Percentiles rank a stretch among this genome's conserved stretches.
These are phyloP conservation scores for Synergus itoensis DNA, from an alignment of 2,888 invertebrate species.

Conservation along the genomic window DNA sequence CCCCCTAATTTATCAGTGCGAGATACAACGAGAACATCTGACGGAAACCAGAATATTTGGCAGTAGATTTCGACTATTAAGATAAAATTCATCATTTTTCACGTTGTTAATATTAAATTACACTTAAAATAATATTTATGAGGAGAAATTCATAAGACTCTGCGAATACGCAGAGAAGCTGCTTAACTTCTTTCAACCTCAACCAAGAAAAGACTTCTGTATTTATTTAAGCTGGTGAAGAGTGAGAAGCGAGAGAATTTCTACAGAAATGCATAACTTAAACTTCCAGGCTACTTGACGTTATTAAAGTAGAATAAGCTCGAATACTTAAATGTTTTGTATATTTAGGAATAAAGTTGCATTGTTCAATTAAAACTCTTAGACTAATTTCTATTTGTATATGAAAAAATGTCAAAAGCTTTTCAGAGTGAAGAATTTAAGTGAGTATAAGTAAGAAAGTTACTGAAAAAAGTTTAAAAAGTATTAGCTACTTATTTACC, in stretches of 20 bases:
- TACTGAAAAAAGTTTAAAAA: background rate
- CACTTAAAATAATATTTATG: background rate
- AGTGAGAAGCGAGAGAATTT: slow-evolving; percentile 2
- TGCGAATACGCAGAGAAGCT: slow-evolving; percentile 7
- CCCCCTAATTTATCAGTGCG: slow-evolving; percentile 33
- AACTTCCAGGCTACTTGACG: background rate
- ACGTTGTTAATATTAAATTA: background rate
- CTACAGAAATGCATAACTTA: background rate
- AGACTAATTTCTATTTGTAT: background rate
- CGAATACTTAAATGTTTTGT: background rate
- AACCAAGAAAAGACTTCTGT: slow-evolving; percentile 7
- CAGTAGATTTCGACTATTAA: background rate
- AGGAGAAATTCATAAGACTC: background rate
- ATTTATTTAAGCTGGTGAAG: slow-evolving; percentile 7
- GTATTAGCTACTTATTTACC: background rate
- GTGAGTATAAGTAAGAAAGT: no score
- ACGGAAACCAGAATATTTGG: background rate
- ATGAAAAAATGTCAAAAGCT: background rate
- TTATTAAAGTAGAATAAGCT: slow-evolving; percentile 1
- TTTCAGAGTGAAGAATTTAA: no score
- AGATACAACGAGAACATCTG: slow-evolving; percentile 3
- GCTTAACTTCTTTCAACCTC: slow-evolving; percentile 4
- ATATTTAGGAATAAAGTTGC: no score
- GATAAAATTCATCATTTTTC: background rate
- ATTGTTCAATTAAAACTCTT: background rate